Base-by-base conservation (phyloP, 2,888 invertebrate genomes). In the Cerastoderma edule region DNA sequence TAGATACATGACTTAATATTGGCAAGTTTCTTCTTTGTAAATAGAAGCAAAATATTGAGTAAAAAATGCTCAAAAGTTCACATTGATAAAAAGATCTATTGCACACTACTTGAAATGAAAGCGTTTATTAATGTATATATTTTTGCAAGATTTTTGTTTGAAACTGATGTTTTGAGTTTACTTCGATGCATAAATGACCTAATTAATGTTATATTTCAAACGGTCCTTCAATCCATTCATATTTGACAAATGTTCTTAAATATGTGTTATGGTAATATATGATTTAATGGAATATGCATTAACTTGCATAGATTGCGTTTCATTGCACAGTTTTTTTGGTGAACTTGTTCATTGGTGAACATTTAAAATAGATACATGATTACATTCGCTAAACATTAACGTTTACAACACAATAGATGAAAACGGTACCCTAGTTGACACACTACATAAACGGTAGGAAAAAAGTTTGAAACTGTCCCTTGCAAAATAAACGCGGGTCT, bases 271-370 rank as follows among this genome's bases (percentile, higher is more conserved):
- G n/a, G n/a, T n/a, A n/a, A n/a, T n/a, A n/a, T n/a, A n/a, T n/a
- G n/a, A n/a, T n/a, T n/a, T n/a, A n/a, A n/a, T 46, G 4, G 22
- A n/a, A 46, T 46, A 24, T 53, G 53, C 27, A 2, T 22, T 27
- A 13, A 24, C 2, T 60, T 60, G 60, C 60, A 60, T 60, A 60
- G 60, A 60, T 60, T 39, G n/a, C 39, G 35, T 57, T 60, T 60
- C 60, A 60, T 60, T 60, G 60, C 60, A 60, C 60, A 48, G 10
- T 57, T 33, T 57, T 13, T 57, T 57, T 27, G 24, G 5, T 5
- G 16, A 32, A 13, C 27, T 50, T 50, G 10, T 19, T 35, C n/a
- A 57, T 16, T 27, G 28, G 8, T 60, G 39, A 60, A 39, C 60
- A 60, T 60, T 60, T 39, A 16, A 33, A 35, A 39, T 2, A 2